A percentile compares a stretch with the other conserved stretches of the same genome.
These are phyloP conservation scores for Notothenia rossii DNA, from an alignment of 2,113 vertebrate genomes.

Conservation along the genomic window DNA sequence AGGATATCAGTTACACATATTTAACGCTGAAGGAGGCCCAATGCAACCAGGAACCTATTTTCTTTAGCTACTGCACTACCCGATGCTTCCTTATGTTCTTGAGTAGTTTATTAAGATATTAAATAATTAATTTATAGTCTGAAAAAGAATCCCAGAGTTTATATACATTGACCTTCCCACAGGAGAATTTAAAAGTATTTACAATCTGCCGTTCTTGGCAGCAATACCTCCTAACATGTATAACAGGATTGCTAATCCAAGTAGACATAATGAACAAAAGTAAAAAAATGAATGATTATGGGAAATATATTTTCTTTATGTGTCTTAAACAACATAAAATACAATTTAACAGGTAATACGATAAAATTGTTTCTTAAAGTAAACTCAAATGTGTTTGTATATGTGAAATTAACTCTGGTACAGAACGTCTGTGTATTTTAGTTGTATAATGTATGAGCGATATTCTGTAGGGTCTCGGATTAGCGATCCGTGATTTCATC, in stretches of 20 bases:
- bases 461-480: constrained; percentile 25
- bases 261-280: not conserved
- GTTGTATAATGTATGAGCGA: constrained; percentile 1
- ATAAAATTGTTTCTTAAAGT: not conserved
- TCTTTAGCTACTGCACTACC: not conserved
- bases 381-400: not conserved
- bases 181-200: not conserved
- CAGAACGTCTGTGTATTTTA: not conserved
- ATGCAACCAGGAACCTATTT: not conserved
- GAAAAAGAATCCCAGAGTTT: not conserved
- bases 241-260: not conserved
- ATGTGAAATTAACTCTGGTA: not conserved
- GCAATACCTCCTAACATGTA: not conserved
- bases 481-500: constrained; percentile 47
- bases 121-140: not conserved
- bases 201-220: not conserved
- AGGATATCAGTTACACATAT: constrained; percentile 1
- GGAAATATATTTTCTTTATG: not conserved
- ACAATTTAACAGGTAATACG: not conserved
- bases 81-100: not conserved
- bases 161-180: no score
- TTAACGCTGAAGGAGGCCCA: not conserved
- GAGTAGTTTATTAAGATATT: constrained; percentile 1
- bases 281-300: not conserved
- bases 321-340: no score